These are phyloP conservation scores for Plectrocnemia conspersa DNA, from an alignment of 1,140 invertebrate species.

Conservation along the genomic window DNA sequence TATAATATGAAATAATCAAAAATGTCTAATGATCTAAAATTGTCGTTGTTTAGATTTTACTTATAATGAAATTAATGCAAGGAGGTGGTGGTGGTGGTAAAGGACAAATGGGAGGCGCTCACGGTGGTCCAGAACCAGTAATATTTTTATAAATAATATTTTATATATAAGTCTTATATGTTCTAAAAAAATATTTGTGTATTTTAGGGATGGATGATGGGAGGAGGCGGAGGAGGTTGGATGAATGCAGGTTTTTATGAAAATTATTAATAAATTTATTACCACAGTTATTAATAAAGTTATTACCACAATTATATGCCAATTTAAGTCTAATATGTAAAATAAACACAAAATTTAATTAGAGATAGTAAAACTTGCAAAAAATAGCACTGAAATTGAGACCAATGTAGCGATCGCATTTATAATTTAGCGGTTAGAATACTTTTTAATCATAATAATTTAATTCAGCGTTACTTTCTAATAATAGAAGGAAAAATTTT, in stretches of 20 bases:
- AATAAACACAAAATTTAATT: too few species aligned
- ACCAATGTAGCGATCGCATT: too few species aligned
- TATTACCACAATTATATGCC: too few species aligned
- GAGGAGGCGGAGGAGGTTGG: conserved; percentile 24
- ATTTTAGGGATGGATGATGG: conserved; percentile 28
- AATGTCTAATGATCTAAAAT: conserved; percentile 1
- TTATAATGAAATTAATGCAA: conserved; percentile 53
- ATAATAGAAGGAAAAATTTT: too few species aligned
- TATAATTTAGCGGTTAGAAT: too few species aligned
- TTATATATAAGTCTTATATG: neutral
- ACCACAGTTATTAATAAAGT: too few species aligned
- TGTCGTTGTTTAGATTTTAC: conserved; percentile 45
- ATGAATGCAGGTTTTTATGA: conserved; percentile 27
- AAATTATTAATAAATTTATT: neutral
- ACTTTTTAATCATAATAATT: too few species aligned
- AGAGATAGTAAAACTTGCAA: too few species aligned
- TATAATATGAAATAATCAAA: neutral
- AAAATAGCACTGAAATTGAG: too few species aligned
- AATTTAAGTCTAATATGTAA: too few species aligned
- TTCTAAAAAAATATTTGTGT: conserved; percentile 1
- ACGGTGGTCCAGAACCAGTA: conserved; percentile 40
- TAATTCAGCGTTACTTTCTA: too few species aligned
- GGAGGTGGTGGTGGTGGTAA: conserved; percentile 46
- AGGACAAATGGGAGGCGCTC: conserved; percentile 39
- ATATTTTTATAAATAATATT: conserved; percentile 19